A percentile compares a stretch with the other conserved stretches of the same genome.
These are phyloP conservation scores for Agapornis roseicollis DNA, from an alignment of 2,113 vertebrate genomes.

Conservation along the genomic window DNA sequence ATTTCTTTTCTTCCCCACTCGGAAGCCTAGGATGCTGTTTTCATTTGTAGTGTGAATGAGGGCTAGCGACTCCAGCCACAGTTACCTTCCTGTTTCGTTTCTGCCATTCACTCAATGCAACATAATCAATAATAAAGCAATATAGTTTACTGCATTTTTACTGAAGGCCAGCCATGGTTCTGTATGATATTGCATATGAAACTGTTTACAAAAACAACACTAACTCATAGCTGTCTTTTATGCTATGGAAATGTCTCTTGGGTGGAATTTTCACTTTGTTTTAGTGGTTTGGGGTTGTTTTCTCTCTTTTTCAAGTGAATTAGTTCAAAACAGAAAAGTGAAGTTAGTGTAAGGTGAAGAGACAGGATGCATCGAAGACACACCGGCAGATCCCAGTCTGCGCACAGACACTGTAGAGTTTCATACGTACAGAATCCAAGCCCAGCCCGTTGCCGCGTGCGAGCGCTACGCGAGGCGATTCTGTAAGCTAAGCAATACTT, in stretches of 20 bases:
- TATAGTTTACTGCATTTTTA: slow-evolving; percentile 82
- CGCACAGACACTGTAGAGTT: slow-evolving; percentile 68
- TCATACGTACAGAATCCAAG: slow-evolving; percentile 62
- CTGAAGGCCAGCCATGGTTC: slow-evolving; percentile 82
- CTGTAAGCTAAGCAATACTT: slow-evolving; percentile 84
- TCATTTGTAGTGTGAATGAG: slow-evolving; percentile 75
- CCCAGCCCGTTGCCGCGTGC: slow-evolving; percentile 24
- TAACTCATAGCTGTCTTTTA: slow-evolving; percentile 78
- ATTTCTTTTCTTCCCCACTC: slow-evolving; percentile 58
- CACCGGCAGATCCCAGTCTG: slow-evolving; percentile 51
- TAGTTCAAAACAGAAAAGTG: slow-evolving; percentile 11
- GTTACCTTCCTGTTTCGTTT: slow-evolving; percentile 64
- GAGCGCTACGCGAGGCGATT: slow-evolving; percentile 71
- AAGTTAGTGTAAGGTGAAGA: slow-evolving; percentile 13
- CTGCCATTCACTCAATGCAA: slow-evolving; percentile 77
- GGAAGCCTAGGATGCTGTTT: slow-evolving; percentile 60
- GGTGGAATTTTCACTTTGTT: slow-evolving; percentile 54
- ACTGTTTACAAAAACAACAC: slow-evolving; percentile 83
- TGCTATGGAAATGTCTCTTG: slow-evolving; percentile 68
- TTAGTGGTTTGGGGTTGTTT: slow-evolving; percentile 21
- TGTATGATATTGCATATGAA: slow-evolving; percentile 82
- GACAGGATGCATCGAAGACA: slow-evolving; percentile 56
- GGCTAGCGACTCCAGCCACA: slow-evolving; percentile 78
- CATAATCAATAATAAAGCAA: slow-evolving; percentile 80
- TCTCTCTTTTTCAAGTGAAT: slow-evolving; percentile 38